These are phyloP conservation scores for Meda fulgida DNA, from an alignment of 2,797 vertebrate genomes.

Conservation along the genomic window DNA sequence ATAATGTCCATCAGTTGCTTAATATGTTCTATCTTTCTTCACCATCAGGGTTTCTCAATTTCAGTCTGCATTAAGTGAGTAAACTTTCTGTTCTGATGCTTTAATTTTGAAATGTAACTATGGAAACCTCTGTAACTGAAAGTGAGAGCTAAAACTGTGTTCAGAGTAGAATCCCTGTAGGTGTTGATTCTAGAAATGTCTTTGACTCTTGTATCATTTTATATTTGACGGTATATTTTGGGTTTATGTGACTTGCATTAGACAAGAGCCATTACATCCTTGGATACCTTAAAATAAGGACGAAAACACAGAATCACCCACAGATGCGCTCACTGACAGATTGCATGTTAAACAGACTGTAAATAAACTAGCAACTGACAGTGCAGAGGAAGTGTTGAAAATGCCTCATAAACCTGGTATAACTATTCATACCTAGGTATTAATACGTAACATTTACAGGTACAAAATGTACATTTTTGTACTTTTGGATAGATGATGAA, in stretches of 20 bases:
- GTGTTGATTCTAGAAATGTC: constrained; percentile 26
- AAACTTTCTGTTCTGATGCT: constrained; percentile 27
- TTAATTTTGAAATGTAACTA: constrained; percentile 27
- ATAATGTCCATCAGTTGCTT: not conserved
- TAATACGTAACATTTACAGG: not conserved
- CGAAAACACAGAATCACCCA: not conserved
- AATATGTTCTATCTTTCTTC: not conserved
- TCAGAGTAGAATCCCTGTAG: not conserved
- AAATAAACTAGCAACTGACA: constrained; percentile 20
- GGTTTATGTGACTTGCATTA: not conserved
- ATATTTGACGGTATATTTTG: not conserved
- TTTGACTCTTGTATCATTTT: not conserved
- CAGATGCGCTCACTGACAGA: not conserved
- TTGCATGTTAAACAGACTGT: not conserved
- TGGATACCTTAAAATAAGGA: not conserved
- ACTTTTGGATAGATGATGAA: not conserved
- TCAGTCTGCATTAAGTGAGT: constrained; percentile 3
- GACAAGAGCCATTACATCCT: constrained; percentile 3
- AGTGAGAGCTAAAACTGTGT: constrained; percentile 6
- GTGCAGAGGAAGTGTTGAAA: constrained; percentile 1
- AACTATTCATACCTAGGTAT: not conserved
- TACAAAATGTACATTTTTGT: not conserved
- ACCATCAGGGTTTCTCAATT: not conserved
- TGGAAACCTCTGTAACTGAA: constrained; percentile 21
- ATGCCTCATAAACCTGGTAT: not conserved